phyloP scores from a whole-genome alignment of 1,140 invertebrate species.

The Achatina immaculata region DNA sequence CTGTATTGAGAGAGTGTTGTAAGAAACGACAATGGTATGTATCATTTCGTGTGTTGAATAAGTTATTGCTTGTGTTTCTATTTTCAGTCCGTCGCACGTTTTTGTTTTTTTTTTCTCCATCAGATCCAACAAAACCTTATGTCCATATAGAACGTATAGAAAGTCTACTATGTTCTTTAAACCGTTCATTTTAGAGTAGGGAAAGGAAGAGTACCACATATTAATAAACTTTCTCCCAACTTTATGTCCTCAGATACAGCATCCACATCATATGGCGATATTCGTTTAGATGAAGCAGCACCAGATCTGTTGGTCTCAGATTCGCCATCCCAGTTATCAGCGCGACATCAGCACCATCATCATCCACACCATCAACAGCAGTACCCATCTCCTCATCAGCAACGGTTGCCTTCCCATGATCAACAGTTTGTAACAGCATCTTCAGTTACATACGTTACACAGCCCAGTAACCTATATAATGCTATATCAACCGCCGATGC shows the following conservation, averaged over 20 bases:
- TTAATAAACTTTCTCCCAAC: no score
- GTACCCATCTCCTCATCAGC: background rate
- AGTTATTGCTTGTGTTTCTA: no score
- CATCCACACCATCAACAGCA: conserved; percentile 17
- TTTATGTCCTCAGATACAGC: conserved; percentile 5
- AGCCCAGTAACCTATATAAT: background rate
- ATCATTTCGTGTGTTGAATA: no score
- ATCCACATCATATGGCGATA: background rate
- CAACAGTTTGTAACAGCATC: conserved; percentile 8
- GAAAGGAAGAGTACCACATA: no score
- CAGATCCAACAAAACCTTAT: no score
- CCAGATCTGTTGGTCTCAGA: conserved; percentile 10
- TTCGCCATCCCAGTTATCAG: conserved; percentile 1
- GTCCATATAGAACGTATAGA: no score
- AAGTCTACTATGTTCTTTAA: no score
- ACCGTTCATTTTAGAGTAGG: no score
- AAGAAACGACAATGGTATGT: no score
- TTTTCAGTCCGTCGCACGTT: no score
- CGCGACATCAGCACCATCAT: background rate
- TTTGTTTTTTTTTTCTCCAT: no score
- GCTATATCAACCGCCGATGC: background rate
- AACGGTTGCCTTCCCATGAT: conserved; percentile 10
- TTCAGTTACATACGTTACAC: background rate
- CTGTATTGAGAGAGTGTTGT: no score
- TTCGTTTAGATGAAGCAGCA: background rate